phyloP scores from a whole-genome alignment of 2,888 invertebrate species.

The Chrysolina haemoptera region DNA sequence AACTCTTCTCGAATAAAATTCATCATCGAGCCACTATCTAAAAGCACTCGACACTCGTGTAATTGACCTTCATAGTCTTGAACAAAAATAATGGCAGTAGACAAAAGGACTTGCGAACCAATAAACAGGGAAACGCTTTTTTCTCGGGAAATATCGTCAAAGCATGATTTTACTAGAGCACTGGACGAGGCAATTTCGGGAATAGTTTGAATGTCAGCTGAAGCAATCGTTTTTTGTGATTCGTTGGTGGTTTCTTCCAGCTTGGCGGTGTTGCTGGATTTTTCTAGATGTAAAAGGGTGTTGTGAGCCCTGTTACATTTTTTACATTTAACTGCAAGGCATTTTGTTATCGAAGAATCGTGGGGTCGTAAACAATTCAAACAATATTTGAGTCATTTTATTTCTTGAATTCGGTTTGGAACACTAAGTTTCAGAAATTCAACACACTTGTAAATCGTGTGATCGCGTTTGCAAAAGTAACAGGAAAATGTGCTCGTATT shows the following conservation, averaged over 20 bases:
- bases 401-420: not conserved
- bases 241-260: not conserved
- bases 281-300: not conserved
- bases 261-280: not conserved
- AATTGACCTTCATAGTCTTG: not conserved
- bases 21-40: not conserved
- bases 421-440: too few species aligned
- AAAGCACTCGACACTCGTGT: not conserved
- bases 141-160: not conserved
- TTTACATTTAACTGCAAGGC: too few species aligned
- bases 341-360: not conserved
- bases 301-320: too few species aligned
- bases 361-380: not conserved
- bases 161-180: not conserved
- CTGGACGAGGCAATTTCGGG: not conserved
- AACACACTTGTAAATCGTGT: too few species aligned
- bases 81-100: not conserved
- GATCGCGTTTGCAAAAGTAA: not conserved
- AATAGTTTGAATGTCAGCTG: not conserved
- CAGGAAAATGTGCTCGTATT: slow-evolving; percentile 3
- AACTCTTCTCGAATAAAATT: not conserved
- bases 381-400: not conserved
- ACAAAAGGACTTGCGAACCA: not conserved
- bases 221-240: not conserved
- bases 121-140: not conserved